Conservation (phyloP, 2,797 vertebrate genomes). For the Pantherophis alleghaniensis region DNA sequence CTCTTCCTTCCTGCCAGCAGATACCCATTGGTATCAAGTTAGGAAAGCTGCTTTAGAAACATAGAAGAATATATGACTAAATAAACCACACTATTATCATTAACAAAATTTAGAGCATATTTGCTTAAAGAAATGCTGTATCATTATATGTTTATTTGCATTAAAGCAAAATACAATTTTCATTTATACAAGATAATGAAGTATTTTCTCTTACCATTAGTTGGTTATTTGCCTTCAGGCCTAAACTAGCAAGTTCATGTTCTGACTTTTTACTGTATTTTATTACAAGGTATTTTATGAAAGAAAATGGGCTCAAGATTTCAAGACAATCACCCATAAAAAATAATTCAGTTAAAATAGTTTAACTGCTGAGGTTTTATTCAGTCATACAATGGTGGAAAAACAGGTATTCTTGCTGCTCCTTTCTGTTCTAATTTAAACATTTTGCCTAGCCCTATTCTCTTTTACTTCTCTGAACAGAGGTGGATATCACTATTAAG, state of each 20-base stretch:
- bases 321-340: conserved; percentile 1
- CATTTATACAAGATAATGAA: not conserved
- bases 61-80: not conserved
- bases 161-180: not conserved
- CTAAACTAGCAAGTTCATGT: not conserved
- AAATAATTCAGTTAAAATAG: not conserved
- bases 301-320: conserved; percentile 6
- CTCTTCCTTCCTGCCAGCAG: not conserved
- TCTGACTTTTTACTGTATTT: not conserved
- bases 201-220: not conserved
- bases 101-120: not conserved
- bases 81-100: not conserved
- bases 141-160: not conserved
- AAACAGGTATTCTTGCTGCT: not conserved
- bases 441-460: not conserved
- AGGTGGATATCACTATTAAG: not conserved
- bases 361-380: not conserved
- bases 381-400: not conserved
- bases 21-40: not conserved
- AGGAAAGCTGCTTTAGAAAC: not conserved
- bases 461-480: not conserved
- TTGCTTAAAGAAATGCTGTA: not conserved
- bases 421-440: too few species aligned
- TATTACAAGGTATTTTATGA: conserved; percentile 18
- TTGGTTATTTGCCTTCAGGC: not conserved